Percentiles rank a stretch among this genome's conserved stretches.
These are phyloP conservation scores for Eurytoma californica DNA, from an alignment of 2,888 invertebrate species.

Conservation along the genomic window DNA sequence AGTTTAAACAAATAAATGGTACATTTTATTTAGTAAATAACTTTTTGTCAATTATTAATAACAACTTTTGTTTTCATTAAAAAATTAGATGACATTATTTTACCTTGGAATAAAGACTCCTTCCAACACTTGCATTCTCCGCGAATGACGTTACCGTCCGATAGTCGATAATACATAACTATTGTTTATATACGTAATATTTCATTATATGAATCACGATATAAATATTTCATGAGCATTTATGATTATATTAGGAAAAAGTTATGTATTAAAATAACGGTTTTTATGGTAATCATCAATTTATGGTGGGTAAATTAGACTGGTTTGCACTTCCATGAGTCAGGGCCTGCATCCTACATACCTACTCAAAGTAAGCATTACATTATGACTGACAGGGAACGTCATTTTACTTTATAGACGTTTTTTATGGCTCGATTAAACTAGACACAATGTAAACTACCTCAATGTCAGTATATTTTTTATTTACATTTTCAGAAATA, in stretches of 20 bases:
- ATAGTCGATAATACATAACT: conserved; percentile 9
- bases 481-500: too few species aligned
- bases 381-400: background rate
- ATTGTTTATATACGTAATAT: conserved; percentile 21
- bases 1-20: too few species aligned
- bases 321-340: background rate
- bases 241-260: background rate
- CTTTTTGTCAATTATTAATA: too few species aligned
- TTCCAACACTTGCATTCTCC: too few species aligned
- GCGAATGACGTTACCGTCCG: background rate
- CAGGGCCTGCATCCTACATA: background rate
- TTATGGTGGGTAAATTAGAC: conserved; percentile 11
- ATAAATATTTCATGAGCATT: conserved; percentile 17
- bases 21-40: too few species aligned
- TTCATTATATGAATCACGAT: conserved; percentile 28
- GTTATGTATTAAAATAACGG: conserved; percentile 25
- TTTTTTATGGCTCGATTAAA: background rate
- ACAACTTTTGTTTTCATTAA: too few species aligned
- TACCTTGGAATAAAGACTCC: too few species aligned
- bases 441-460: too few species aligned
- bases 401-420: background rate
- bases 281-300: conserved; percentile 23
- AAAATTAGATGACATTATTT: too few species aligned
- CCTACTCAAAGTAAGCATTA: background rate
- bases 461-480: too few species aligned